A percentile compares a stretch with the other conserved stretches of the same genome.
Conservation (phyloP, 2,888 invertebrate genomes). For the Acleris emargana region DNA sequence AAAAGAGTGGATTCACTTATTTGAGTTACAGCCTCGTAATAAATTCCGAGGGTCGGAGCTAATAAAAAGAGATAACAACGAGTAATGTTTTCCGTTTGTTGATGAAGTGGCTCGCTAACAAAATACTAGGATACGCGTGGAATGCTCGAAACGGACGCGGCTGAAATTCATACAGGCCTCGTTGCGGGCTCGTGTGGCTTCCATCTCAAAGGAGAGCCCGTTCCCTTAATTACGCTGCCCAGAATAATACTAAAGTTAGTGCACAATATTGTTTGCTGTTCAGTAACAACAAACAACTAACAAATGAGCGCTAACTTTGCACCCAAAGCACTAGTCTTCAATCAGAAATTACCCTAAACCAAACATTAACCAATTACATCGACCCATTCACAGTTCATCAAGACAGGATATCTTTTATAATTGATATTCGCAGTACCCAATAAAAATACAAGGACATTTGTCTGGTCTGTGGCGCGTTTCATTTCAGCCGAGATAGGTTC, state of each 20-base stretch:
- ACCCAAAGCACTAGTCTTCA: conserved; percentile 1
- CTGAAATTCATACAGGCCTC: conserved; percentile 11
- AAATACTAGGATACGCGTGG: conserved; percentile 36
- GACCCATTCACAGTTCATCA: neutral
- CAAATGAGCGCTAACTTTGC: neutral
- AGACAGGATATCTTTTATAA: conserved; percentile 22
- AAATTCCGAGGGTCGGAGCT: conserved; percentile 63
- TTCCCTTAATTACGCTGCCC: neutral
- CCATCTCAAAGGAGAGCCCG: neutral
- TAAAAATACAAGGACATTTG: conserved; percentile 28
- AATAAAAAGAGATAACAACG: conserved; percentile 66
- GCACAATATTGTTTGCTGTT: neutral
- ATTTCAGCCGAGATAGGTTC: conserved; percentile 46
- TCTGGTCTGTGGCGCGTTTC: conserved; percentile 20
- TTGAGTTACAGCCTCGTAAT: conserved; percentile 70
- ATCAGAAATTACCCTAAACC: neutral
- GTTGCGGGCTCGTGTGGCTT: conserved; percentile 5
- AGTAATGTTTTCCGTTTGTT: conserved; percentile 63
- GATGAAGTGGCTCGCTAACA: conserved; percentile 58
- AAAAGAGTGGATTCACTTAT: conserved; percentile 76
- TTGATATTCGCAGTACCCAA: conserved; percentile 25
- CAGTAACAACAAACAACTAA: neutral
- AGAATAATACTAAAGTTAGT: neutral
- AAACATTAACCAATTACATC: too few species aligned
- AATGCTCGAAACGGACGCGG: conserved; percentile 24